phyloP scores from a whole-genome alignment of 2,113 vertebrate species.

The Tretioscincus oriximinensis region DNA sequence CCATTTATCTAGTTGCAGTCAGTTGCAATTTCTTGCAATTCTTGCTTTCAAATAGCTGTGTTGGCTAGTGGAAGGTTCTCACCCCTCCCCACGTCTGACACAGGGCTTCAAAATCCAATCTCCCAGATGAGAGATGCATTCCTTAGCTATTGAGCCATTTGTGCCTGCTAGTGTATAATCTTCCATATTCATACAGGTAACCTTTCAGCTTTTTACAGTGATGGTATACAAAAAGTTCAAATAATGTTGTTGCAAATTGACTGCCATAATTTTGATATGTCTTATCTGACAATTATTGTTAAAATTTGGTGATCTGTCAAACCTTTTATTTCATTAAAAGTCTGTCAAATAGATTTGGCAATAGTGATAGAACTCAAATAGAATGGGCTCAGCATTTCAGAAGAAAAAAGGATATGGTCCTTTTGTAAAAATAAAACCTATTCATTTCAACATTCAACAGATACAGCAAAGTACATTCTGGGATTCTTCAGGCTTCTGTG shows the following conservation, averaged over 20 bases:
- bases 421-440: constrained; percentile 17
- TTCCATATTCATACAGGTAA: constrained; percentile 35
- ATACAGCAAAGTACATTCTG: background rate
- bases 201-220: constrained; percentile 52
- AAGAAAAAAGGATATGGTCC: constrained; percentile 9
- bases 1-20: too few relatives aligned
- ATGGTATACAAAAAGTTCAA: constrained; percentile 28
- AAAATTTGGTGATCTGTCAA: constrained; percentile 37
- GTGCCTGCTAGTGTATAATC: constrained; percentile 53
- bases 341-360: constrained; percentile 8
- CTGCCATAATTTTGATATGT: constrained; percentile 21
- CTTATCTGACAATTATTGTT: constrained; percentile 47
- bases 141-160: too few relatives aligned
- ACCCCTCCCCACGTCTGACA: too few relatives aligned
- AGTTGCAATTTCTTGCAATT: too few relatives aligned
- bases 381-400: background rate
- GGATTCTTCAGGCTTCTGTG: background rate
- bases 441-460: constrained; percentile 17
- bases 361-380: background rate
- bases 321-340: constrained; percentile 38
- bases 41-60: too few relatives aligned
- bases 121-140: too few relatives aligned
- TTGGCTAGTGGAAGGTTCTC: too few relatives aligned
- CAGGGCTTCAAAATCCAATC: too few relatives aligned
- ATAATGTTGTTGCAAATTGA: constrained; percentile 14